Base-by-base conservation (phyloP, 2,797 vertebrate genomes). In the Streptopelia turtur region DNA sequence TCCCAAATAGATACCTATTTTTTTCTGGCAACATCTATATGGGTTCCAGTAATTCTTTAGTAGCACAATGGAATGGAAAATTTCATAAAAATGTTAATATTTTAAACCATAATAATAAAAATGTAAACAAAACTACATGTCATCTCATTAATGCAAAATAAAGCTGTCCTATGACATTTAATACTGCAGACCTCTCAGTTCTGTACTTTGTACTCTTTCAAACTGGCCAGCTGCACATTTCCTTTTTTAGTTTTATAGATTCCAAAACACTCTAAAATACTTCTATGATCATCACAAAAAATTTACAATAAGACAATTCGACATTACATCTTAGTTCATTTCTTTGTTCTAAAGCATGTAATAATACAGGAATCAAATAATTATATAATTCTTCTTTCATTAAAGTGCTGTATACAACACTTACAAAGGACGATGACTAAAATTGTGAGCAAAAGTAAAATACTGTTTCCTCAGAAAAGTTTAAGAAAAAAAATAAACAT, bases 381-480 rank as follows among this genome's bases (percentile, higher is more conserved):
- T 10, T 33, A 13, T 7, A 60, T 86, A 87, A n/a, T 65, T 80
- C 11, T 75, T 70, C 18, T 94, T 94, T 41, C 49, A 55, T 87
- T 89, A 78, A 84, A 70, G 81, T 49, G 11, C 7, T 10, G 74
- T 49, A 11, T 17, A 9, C 10, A 17, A 53, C 69, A 74, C 31
- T 63, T 65, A n/a, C 17, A 89, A 91, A 95, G 12, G n/a, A 85
- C 21, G 83, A 90, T 49, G 61, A 83, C 25, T 84, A 69, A 76
- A 95, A 91, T 50, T 84, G 37, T 59, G 50, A 70, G 57, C 53
- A 88, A 90, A 94, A 91, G 66, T 89, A 23, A 95, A 80, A 96
- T 87, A 92, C 47, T 56, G 27, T 92, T 81, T 82, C 61, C 53
- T 79, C 50, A 70, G 76, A 89, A 92, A 79, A 95, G 89, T 97